Percentiles rank a stretch among this genome's conserved stretches.
These are phyloP conservation scores for Lasioglossum albipes DNA, from an alignment of 1,140 invertebrate genomes.

Conservation along the genomic window DNA sequence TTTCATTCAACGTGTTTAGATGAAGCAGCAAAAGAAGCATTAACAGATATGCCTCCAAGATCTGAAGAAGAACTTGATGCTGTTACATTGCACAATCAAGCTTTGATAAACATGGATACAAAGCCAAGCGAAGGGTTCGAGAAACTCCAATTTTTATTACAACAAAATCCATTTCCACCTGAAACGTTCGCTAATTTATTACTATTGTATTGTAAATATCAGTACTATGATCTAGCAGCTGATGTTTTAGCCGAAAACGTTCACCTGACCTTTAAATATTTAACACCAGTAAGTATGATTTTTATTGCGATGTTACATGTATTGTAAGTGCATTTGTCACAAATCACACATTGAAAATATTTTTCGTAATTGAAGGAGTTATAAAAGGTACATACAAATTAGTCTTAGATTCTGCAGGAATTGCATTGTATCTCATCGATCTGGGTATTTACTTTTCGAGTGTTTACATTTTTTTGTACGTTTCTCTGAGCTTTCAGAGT, in stretches of 20 bases:
- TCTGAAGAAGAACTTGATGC: conserved; percentile 98
- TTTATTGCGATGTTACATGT: not conserved
- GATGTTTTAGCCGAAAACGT: conserved; percentile 99
- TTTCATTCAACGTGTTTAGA: conserved; percentile 79
- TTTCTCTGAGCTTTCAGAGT: conserved; percentile 46
- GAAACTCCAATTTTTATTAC: conserved; percentile 97
- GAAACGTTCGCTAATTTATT: conserved; percentile 99
- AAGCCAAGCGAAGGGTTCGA: conserved; percentile 97
- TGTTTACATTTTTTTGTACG: conserved; percentile 71
- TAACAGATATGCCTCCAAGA: conserved; percentile 98
- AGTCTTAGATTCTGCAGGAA: not conserved
- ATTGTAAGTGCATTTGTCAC: not conserved
- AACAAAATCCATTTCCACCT: conserved; percentile 97
- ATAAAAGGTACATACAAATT: not conserved
- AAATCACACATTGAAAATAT: not conserved
- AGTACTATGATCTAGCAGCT: conserved; percentile 98
- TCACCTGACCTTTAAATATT: conserved; percentile 97
- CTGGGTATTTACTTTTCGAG: conserved; percentile 64
- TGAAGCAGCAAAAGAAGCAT: conserved; percentile 94
- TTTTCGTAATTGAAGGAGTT: conserved; percentile 11
- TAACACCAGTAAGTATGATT: conserved; percentile 87
- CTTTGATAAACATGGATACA: conserved; percentile 95
- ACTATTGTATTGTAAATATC: conserved; percentile 97
- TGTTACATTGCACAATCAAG: conserved; percentile 98
- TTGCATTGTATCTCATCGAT: conserved; percentile 45